Evolutionary conservation across 1,140 invertebrate species (phyloP).

Genomic region (Globodera rostochiensis): DNA sequence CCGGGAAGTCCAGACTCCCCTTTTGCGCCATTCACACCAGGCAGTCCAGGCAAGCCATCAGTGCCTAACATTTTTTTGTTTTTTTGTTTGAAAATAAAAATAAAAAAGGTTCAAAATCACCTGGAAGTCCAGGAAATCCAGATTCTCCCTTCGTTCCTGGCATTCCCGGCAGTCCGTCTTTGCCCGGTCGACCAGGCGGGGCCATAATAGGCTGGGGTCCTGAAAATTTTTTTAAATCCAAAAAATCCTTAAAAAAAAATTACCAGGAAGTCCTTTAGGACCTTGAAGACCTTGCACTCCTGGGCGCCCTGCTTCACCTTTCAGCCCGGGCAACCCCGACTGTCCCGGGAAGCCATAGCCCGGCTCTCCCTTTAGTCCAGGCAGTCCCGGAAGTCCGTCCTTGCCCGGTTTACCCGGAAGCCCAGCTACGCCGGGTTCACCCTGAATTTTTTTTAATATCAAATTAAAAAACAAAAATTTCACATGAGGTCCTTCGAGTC

Average conservation of each 20-base stretch:
- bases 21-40: constrained; percentile 54
- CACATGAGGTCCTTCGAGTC: constrained; percentile 70
- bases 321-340: constrained; percentile 53
- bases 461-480: constrained; percentile 50
- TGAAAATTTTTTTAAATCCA: neutral
- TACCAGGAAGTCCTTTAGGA: neutral
- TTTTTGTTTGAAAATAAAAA: neutral
- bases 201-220: neutral
- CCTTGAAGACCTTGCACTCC: constrained; percentile 30
- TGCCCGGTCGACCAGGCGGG: constrained; percentile 69
- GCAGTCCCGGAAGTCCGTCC: constrained; percentile 65
- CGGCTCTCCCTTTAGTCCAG: constrained; percentile 60
- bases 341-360: constrained; percentile 55
- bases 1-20: constrained; percentile 57
- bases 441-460: constrained; percentile 1
- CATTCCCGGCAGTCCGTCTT: constrained; percentile 68
- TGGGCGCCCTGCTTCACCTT: constrained; percentile 48
- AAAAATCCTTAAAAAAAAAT: neutral
- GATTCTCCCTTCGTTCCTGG: constrained; percentile 69
- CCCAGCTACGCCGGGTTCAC: constrained; percentile 51
- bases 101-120: constrained; percentile 51
- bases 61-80: neutral
- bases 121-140: constrained; percentile 72
- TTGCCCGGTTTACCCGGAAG: constrained; percentile 60
- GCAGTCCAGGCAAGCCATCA: constrained; percentile 51